Base-by-base conservation (phyloP, 92 coral and sea anemone species). In the Palythoa grandiflora region DNA sequence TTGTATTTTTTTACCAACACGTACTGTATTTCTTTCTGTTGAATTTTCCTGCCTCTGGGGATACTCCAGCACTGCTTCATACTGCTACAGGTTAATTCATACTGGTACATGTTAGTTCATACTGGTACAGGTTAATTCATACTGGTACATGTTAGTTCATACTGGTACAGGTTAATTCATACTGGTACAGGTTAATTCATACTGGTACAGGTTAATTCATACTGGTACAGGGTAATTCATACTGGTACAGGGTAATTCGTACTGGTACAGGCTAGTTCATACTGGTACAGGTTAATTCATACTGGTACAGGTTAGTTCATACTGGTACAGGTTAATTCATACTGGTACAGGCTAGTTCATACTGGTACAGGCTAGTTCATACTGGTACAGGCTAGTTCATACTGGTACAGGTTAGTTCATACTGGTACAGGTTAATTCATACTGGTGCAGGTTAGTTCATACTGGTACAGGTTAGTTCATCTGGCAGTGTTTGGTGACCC, bases 21-120 rank as follows among this genome's bases (percentile, higher is more conserved):
- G 11, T 84, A 71, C 51, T 88, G 79, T 3, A 88, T 75, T 21
- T 28, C 84, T 78, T 63, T 91, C 13, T 36, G 71, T 16, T 68
- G 47, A 75, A 68, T 83, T 37, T 87, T 91, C 78, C 47, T 91
- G 36, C 52, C 87, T 44, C 94, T 39, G 8, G 91, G 91, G 12
- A 91, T 53, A 60, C 87, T 91, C 94, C 91, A 91, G 17, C 87
- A 8, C 66, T 91, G 94, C 15, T 86, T 79, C 89, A 88, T 53
- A 19, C 90, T 88, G 0, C 89, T 88, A 65, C 94, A 88, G 1
- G 89, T 88, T 15, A 91, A 53, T 8, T 88, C 91, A 88, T 91
- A n/a, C n/a, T n/a, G 0, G 91, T 88, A 65, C 94, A 88, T 0
- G 89, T 88, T 15, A 91, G 65, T 8, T 88, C 91, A 88, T 91